Evolutionary conservation across 1,140 invertebrate genomes (phyloP).

Genomic region (Zaprionus gabonicus): DNA sequence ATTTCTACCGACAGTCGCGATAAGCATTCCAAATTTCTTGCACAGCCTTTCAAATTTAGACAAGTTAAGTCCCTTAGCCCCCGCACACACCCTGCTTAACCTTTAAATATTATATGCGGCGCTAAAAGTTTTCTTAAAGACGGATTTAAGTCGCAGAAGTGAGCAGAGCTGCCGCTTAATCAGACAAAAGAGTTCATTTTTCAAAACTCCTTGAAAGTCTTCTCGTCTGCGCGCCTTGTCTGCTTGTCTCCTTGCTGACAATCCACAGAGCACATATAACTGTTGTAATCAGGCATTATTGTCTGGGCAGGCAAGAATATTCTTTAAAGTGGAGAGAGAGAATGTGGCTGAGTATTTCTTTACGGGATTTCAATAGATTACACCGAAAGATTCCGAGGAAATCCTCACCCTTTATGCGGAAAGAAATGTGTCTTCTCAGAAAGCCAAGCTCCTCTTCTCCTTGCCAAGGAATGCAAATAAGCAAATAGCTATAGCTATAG

Average conservation of each 20-base stretch:
- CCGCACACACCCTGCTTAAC: background rate
- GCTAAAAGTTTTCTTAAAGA: conserved; percentile 5
- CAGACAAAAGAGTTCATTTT: conserved; percentile 10
- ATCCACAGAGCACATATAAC: background rate
- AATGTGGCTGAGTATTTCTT: background rate
- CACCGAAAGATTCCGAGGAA: background rate
- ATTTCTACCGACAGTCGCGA: conserved; percentile 12
- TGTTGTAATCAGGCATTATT: conserved; percentile 1
- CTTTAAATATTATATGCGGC: background rate
- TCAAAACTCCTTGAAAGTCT: background rate
- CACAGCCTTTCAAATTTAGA: conserved; percentile 1
- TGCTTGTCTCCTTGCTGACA: background rate
- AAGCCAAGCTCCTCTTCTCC: background rate
- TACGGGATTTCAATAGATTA: background rate
- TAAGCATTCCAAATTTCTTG: conserved; percentile 1
- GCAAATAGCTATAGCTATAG: background rate
- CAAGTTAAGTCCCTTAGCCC: background rate
- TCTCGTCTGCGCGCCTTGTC: background rate
- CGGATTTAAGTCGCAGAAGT: background rate
- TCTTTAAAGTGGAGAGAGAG: background rate
- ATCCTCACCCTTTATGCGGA: background rate
- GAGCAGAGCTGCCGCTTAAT: background rate
- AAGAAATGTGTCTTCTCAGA: background rate
- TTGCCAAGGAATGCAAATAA: conserved; percentile 6
- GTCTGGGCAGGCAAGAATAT: background rate